These are phyloP conservation scores for Connochaetes taurinus DNA, from an alignment of 2,113 vertebrate genomes.

Conservation along the genomic window DNA sequence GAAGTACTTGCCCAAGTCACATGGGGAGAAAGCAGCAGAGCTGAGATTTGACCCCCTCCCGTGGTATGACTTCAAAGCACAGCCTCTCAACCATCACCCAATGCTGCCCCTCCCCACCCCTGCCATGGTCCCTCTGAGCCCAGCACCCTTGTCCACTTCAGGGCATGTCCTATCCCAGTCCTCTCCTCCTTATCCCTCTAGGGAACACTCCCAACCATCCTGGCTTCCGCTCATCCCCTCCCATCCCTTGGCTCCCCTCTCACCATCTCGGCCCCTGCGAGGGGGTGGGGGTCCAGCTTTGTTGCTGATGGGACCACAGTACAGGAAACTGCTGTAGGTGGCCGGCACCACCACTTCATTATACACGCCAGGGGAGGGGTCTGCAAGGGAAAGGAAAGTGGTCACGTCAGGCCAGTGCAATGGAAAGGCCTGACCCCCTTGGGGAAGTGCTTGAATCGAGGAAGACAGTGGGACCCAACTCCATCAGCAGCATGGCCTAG, in stretches of 20 bases:
- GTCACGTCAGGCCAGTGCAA: background rate
- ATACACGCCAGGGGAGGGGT: constrained; percentile 82
- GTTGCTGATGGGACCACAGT: constrained; percentile 79
- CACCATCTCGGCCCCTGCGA: constrained; percentile 82
- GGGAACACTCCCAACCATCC: background rate
- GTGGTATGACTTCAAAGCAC: background rate
- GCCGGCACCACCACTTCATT: constrained; percentile 93
- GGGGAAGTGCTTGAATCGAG: background rate
- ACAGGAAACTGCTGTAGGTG: constrained; percentile 87
- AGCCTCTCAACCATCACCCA: background rate
- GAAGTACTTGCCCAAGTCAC: background rate
- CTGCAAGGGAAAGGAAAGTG: background rate
- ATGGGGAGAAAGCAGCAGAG: background rate
- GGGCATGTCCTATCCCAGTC: background rate
- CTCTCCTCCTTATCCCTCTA: background rate
- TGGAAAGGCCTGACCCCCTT: background rate
- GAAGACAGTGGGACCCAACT: background rate
- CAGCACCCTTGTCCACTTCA: background rate
- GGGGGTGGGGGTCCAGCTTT: constrained; percentile 73
- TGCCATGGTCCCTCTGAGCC: background rate
- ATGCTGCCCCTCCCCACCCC: background rate
- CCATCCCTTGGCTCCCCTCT: constrained; percentile 54
- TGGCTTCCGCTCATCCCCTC: background rate
- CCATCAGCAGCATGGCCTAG: background rate
- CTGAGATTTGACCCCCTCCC: background rate